Base-by-base conservation (phyloP, 2,113 vertebrate species). In the Pitta sordida region DNA sequence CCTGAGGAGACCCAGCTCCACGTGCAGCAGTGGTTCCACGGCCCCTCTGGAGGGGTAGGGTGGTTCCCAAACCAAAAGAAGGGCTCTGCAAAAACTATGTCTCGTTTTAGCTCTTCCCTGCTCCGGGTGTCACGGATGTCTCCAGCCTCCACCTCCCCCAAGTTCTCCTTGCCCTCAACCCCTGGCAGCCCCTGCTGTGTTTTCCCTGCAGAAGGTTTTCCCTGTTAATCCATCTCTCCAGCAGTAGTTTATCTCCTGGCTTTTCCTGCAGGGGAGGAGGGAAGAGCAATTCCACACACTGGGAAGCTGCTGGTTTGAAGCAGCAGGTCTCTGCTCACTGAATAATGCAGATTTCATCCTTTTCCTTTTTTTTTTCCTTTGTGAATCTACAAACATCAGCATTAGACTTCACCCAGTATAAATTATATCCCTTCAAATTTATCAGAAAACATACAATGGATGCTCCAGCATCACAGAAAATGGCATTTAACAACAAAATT, bases 401-500 rank as follows among this genome's bases (percentile, higher is more conserved):
- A 2, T 53, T 3, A 36, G 52, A 60, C 21, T 44, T 56, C 58
- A 74, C 15, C n/a, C n/a, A n/a, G 59, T 64, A 68, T 1, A 32
- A 30, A 53, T 46, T 15, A 13, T 3, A 46, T 41, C 37, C 29
- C 86, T 75, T 37, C 53, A 43, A 15, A 43, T 20, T 52, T 10
- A 64, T 9, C 55, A 69, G 46, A 48, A 73, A 48, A 30, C 29
- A 23, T 11, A 27, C 6, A 15, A 41, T 20, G 29, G 27, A 20
- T 6, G 6, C 34, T 46, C 27, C 13, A 69, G 71, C 58, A 73
- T 64, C 34, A 46, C 34, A 75, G 63, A 41, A 4, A 11, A 36
- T 73, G 63, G 73, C 83, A 86, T 77, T 79, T 39, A 88, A 80
- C 83, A 90, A 83, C 36, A 8, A 80, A 80, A 68, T 64, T 29